These are phyloP conservation scores for Acanthisitta chloris DNA, from an alignment of 2,113 vertebrate genomes.

Conservation along the genomic window DNA sequence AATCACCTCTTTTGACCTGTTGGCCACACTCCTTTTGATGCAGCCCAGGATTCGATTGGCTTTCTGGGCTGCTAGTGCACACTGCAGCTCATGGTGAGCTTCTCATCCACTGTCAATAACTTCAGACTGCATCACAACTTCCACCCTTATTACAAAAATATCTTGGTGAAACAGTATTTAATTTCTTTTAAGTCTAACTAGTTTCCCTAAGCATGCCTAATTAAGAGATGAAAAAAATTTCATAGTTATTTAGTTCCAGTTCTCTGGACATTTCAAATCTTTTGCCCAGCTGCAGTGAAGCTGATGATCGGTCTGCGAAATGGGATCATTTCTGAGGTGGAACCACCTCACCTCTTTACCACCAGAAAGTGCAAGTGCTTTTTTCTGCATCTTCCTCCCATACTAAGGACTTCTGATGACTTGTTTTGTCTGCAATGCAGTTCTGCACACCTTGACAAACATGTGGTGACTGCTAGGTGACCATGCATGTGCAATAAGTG, in stretches of 20 bases:
- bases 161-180: background rate
- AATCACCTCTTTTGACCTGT: too few species aligned
- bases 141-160: background rate
- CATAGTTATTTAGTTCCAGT: background rate
- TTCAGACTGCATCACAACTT: background rate
- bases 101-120: too few species aligned
- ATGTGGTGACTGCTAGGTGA: background rate
- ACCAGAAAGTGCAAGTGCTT: accelerated
- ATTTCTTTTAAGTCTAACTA: background rate
- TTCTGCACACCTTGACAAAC: background rate
- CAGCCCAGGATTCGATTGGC: too few species aligned
- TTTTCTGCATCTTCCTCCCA: background rate
- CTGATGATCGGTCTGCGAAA: background rate
- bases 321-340: background rate
- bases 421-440: background rate
- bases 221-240: background rate
- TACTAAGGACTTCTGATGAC: background rate
- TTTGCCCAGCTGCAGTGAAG: background rate
- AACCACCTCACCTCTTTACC: background rate
- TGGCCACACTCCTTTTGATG: too few species aligned
- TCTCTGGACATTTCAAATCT: background rate
- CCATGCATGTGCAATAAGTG: accelerated
- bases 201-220: background rate
- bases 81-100: too few species aligned
- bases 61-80: too few species aligned